These are phyloP conservation scores for Mamestra configurata DNA, from an alignment of 1,140 invertebrate genomes.

Conservation along the genomic window DNA sequence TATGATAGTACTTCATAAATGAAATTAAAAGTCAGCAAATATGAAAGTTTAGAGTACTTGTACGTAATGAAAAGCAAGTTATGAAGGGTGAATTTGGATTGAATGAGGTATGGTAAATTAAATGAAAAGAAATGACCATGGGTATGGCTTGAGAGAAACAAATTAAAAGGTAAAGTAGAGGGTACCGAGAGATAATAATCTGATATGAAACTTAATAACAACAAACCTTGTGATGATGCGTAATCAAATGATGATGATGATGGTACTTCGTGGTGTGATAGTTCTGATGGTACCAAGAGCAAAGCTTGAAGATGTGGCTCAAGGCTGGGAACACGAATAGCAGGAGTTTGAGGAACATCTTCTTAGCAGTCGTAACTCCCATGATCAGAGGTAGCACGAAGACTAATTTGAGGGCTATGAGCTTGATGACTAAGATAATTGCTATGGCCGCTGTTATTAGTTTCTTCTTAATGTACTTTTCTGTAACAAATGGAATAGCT, in stretches of 20 bases:
- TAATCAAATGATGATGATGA: conserved; percentile 93
- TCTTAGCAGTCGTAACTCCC: conserved; percentile 94
- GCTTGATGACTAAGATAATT: conserved; percentile 92
- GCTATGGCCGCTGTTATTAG: conserved; percentile 92
- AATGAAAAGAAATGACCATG: no score
- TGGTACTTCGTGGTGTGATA: conserved; percentile 92
- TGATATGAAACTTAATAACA: neutral
- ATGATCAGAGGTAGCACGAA: conserved; percentile 92
- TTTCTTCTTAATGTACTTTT: conserved; percentile 93
- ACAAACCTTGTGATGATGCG: conserved; percentile 89
- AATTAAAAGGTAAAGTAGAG: neutral
- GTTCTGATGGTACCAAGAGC: conserved; percentile 93
- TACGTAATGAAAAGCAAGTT: no score
- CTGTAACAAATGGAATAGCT: conserved; percentile 87
- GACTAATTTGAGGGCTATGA: conserved; percentile 93
- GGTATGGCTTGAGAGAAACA: no score
- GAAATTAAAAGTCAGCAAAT: no score
- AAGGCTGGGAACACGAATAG: conserved; percentile 94
- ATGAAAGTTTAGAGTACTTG: no score
- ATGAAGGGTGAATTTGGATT: no score
- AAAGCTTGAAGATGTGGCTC: conserved; percentile 94
- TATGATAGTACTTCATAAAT: no score
- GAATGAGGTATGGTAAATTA: no score
- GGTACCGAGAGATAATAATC: no score
- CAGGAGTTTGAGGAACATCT: conserved; percentile 93